A percentile compares a stretch with the other conserved stretches of the same genome.
These are phyloP conservation scores for Cyphomyrus discorhynchus DNA, from an alignment of 2,113 vertebrate species.

Conservation along the genomic window DNA sequence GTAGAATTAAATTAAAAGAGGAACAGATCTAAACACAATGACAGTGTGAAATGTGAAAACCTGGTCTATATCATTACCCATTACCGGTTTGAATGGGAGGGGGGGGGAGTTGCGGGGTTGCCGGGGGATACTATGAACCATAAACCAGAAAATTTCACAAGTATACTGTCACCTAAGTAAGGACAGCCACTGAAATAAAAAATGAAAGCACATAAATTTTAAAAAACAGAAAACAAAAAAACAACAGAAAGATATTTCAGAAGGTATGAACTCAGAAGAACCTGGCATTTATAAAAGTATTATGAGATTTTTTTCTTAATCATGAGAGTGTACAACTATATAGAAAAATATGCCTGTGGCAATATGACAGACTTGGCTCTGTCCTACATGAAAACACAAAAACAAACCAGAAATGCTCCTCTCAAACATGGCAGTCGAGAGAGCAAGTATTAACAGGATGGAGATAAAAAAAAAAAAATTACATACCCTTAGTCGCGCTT, in stretches of 20 bases:
- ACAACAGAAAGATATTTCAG: neutral
- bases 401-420: neutral
- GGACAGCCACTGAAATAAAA: no score
- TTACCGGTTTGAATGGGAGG: neutral
- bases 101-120: no score
- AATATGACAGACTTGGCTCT: neutral
- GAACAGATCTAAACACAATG: neutral
- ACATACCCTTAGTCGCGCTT: slow-evolving; percentile 78
- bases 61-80: neutral
- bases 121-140: neutral
- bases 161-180: neutral
- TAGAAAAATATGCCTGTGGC: neutral
- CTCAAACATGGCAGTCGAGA: neutral
- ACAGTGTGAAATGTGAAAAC: neutral
- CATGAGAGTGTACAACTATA: neutral
- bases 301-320: neutral
- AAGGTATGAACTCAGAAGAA: neutral
- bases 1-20: neutral
- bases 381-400: neutral
- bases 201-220: neutral
- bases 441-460: slow-evolving; percentile 10
- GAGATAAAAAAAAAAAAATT: slow-evolving; percentile 17
- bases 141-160: neutral
- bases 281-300: neutral
- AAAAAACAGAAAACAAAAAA: neutral